Conservation (phyloP, 2,113 vertebrate species). For the Merops nubicus region DNA sequence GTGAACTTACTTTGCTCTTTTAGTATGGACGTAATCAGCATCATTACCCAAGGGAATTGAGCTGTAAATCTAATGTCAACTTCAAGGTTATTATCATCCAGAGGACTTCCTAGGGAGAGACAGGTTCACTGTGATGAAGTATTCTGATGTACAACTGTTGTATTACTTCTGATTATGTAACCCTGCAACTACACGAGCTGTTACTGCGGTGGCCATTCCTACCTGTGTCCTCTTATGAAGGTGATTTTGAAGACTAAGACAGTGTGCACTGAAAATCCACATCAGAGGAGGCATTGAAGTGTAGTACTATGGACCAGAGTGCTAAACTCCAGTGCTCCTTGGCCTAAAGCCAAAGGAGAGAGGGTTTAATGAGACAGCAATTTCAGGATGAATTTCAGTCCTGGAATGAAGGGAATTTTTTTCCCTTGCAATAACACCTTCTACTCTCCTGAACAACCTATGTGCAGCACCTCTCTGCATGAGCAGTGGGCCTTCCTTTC, state of each 20-base stretch:
- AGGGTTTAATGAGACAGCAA: neutral
- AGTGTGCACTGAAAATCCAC: neutral
- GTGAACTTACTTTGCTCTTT: constrained; percentile 33
- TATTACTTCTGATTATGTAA: neutral
- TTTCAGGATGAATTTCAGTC: neutral
- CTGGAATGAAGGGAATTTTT: neutral
- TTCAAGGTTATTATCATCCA: constrained; percentile 52
- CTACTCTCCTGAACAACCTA: neutral
- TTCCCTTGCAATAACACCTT: neutral
- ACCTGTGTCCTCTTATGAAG: neutral
- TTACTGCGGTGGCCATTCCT: neutral
- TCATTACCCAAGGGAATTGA: constrained; percentile 51
- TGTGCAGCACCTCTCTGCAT: neutral
- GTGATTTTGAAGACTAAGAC: neutral
- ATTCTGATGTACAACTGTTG: neutral
- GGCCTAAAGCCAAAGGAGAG: neutral
- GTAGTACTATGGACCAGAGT: too few species aligned
- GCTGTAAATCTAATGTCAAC: constrained; percentile 57
- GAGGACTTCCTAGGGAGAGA: neutral
- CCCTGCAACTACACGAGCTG: neutral
- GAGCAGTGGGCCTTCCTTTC: neutral
- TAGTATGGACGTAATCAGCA: constrained; percentile 42
- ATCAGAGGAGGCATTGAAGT: neutral
- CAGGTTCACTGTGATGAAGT: neutral
- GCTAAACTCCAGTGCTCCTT: neutral